Base-by-base conservation (phyloP, 2,797 vertebrate species). In the Enteromius thamalakanensis region DNA sequence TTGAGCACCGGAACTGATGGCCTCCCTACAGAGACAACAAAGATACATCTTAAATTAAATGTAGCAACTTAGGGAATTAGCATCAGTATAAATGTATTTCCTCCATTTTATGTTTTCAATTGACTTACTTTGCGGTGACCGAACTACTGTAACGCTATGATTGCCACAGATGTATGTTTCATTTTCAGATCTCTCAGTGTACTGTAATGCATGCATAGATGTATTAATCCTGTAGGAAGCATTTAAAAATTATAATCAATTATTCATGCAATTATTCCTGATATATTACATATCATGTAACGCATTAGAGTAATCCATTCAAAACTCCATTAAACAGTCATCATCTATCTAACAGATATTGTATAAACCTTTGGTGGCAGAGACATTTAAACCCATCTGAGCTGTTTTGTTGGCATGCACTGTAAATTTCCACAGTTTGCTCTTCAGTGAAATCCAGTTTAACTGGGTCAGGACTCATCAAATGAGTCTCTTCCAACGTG, bases 1-100 rank as follows among this genome's bases (percentile, higher is more conserved):
- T 80, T 84, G 74, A 92, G 58, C 0, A 1, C 0, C 65, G 95
- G 94, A 79, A 88, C 90, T 40, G 87, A 89, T 10, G 94, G 94
- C 51, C 32, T 72, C 69, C 55, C 94, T 95, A 42, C 2, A 40
- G 10, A 85, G 74, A 89, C 62, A 47, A 87, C 14, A 74, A 68
- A 21, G 14, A 69, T 10, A 62, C 3, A 7, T 34, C 17, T 34
- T 29, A 6, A 51, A 32, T 15, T 7, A 78, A 64, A 32, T 69
- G 1, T 47, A 58, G 21, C 17, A 72, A 62, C 6, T 29, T 15
- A 34, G 3, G 47, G 2, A 1, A 49, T 49, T n/a, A 23, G 51
- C 32, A 40, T 77, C 19, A 7, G 29, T 64, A 62, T 17, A 77
- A 42, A 64, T 17, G 6, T 60, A 80, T 71, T 71, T 34, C 23